phyloP scores from a whole-genome alignment of 2,113 vertebrate species.

The Festucalex cinctus region DNA sequence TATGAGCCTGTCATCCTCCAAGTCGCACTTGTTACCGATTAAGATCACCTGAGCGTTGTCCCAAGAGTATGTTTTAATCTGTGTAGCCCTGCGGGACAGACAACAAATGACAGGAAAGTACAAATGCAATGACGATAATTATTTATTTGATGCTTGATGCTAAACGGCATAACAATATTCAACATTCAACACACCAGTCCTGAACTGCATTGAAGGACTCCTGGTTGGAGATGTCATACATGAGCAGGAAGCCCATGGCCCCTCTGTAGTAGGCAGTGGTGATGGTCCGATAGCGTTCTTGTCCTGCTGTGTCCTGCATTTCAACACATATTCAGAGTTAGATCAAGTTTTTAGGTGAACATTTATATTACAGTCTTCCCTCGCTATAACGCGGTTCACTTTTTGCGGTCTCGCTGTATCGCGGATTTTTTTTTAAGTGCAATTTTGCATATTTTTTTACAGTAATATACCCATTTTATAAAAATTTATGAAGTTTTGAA shows the following conservation, averaged over 20 bases:
- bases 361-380: background rate
- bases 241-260: slow-evolving; percentile 84
- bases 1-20: slow-evolving; percentile 80
- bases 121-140: no score
- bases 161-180: no score
- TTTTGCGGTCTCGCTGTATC: no score
- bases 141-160: no score
- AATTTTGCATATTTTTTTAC: no score
- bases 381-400: no score
- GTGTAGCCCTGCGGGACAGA: slow-evolving; percentile 75
- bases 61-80: slow-evolving; percentile 86
- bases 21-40: slow-evolving; percentile 82
- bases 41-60: slow-evolving; percentile 84
- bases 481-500: no score
- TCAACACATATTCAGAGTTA: background rate
- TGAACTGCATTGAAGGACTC: slow-evolving; percentile 82
- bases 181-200: slow-evolving; percentile 74
- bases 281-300: slow-evolving; percentile 83
- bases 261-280: slow-evolving; percentile 85
- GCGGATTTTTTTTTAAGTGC: no score
- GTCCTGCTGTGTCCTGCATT: slow-evolving; percentile 81
- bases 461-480: no score
- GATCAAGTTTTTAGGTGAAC: no score
- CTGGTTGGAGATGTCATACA: slow-evolving; percentile 84
- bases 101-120: background rate